These are phyloP conservation scores for Peucedramus taeniatus DNA, from an alignment of 2,113 vertebrate genomes.

Conservation along the genomic window DNA sequence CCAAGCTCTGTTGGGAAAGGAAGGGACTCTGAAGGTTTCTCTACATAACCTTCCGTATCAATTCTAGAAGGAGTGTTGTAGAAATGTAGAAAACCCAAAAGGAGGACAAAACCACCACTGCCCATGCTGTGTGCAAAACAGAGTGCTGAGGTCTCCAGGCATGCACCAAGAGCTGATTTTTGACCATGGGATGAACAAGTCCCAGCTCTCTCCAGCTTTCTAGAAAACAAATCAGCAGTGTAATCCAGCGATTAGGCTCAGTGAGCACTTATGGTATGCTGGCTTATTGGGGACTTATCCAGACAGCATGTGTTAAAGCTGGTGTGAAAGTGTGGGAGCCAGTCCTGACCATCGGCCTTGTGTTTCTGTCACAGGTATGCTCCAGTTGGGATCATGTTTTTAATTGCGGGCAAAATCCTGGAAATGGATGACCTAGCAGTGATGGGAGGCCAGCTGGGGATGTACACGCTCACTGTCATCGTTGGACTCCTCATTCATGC, in stretches of 20 bases:
- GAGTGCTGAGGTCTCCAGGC: neutral
- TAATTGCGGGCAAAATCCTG: constrained; percentile 95
- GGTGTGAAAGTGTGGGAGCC: neutral
- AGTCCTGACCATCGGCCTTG: neutral
- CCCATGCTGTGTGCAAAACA: neutral
- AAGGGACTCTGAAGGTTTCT: neutral
- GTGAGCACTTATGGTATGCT: neutral
- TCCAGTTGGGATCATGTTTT: constrained; percentile 93
- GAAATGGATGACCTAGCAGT: constrained; percentile 93
- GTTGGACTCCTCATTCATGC: constrained; percentile 91
- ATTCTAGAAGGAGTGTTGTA: neutral
- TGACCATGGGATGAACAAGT: neutral
- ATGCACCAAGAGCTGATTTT: neutral
- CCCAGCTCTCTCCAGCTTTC: neutral
- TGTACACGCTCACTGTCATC: constrained; percentile 92
- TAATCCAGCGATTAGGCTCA: neutral
- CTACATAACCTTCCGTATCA: neutral
- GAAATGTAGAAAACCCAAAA: neutral
- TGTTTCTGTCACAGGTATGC: constrained; percentile 81
- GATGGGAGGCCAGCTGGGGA: constrained; percentile 91
- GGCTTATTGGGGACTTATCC: neutral
- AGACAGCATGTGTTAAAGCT: neutral
- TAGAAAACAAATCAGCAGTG: neutral
- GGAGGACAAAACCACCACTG: neutral
- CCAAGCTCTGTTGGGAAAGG: neutral